These are phyloP conservation scores for Phalera bucephala DNA, from an alignment of 2,888 invertebrate genomes.

Conservation along the genomic window DNA sequence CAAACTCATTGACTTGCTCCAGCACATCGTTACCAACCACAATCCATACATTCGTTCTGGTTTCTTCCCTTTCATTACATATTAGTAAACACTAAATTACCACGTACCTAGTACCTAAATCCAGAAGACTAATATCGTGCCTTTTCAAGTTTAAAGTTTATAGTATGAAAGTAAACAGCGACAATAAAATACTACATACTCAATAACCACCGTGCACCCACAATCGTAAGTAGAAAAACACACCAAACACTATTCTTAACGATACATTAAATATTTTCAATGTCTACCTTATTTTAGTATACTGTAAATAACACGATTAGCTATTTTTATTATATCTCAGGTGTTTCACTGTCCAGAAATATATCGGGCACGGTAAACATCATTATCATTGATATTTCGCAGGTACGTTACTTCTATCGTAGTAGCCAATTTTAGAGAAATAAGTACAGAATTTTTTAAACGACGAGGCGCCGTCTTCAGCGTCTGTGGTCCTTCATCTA, in stretches of 20 bases:
- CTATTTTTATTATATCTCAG: conserved; percentile 20
- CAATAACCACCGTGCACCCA: not conserved
- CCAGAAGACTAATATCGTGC: not conserved
- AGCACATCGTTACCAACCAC: too few species aligned
- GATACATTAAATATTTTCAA: conserved; percentile 19
- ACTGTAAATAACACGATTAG: conserved; percentile 8
- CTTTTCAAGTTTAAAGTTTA: not conserved
- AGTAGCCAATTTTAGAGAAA: too few species aligned
- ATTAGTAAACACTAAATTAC: too few species aligned
- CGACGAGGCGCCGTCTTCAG: too few species aligned
- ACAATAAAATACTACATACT: not conserved
- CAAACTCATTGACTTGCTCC: too few species aligned
- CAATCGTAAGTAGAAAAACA: not conserved
- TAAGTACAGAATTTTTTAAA: too few species aligned
- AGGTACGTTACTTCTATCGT: not conserved
- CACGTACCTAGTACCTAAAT: too few species aligned
- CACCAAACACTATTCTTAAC: conserved; percentile 3
- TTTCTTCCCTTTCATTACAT: too few species aligned
- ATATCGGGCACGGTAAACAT: conserved; percentile 8
- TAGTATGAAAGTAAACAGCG: not conserved
- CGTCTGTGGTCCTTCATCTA: too few species aligned
- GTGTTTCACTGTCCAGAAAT: conserved; percentile 10
- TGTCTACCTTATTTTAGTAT: conserved; percentile 16
- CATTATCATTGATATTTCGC: conserved; percentile 1
- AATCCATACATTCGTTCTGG: too few species aligned